Percentiles rank a stretch among this genome's conserved stretches.
Evolutionary conservation across 2,888 invertebrate genomes (phyloP).

Genomic region (Crossocerus cetratus): DNA sequence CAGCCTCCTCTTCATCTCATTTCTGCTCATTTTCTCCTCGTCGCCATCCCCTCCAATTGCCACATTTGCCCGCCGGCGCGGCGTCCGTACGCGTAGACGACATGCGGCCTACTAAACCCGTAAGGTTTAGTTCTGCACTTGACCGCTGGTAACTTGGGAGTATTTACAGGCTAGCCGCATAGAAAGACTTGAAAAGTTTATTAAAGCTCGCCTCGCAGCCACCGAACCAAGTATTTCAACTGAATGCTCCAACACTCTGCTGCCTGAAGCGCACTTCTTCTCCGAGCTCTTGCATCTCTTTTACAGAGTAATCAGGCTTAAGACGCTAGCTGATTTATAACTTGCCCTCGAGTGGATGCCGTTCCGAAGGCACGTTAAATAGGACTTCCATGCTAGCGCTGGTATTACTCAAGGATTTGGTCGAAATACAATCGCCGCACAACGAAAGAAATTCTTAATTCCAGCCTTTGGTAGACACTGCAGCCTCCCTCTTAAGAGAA

Average conservation of each 20-base stretch:
- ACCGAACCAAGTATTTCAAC: constrained; percentile 50
- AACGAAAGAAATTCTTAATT: constrained; percentile 36
- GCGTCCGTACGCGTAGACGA: constrained; percentile 43
- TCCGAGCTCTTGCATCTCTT: constrained; percentile 7
- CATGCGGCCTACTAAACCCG: constrained; percentile 54
- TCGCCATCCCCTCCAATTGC: constrained; percentile 12
- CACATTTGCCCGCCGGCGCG: constrained; percentile 17
- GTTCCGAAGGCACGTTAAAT: constrained; percentile 54
- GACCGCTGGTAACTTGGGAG: constrained; percentile 56
- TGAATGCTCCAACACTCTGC: constrained; percentile 37
- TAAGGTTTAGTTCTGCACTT: constrained; percentile 62
- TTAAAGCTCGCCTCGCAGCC: constrained; percentile 51
- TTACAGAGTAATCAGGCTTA: constrained; percentile 10
- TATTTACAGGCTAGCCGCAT: constrained; percentile 41
- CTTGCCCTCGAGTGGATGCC: constrained; percentile 53
- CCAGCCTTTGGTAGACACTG: constrained; percentile 18
- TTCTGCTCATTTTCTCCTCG: background rate
- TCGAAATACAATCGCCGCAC: constrained; percentile 3
- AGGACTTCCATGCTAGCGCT: constrained; percentile 45
- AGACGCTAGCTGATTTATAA: constrained; percentile 39
- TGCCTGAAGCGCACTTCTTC: constrained; percentile 18
- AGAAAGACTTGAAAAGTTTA: constrained; percentile 60
- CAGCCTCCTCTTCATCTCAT: background rate
- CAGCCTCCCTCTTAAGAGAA: constrained; percentile 13
- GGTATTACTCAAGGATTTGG: constrained; percentile 28